Percentiles rank a stretch among this genome's conserved stretches.
Conservation (phyloP, 2,113 vertebrate genomes). For the Copsychus sechellarum region DNA sequence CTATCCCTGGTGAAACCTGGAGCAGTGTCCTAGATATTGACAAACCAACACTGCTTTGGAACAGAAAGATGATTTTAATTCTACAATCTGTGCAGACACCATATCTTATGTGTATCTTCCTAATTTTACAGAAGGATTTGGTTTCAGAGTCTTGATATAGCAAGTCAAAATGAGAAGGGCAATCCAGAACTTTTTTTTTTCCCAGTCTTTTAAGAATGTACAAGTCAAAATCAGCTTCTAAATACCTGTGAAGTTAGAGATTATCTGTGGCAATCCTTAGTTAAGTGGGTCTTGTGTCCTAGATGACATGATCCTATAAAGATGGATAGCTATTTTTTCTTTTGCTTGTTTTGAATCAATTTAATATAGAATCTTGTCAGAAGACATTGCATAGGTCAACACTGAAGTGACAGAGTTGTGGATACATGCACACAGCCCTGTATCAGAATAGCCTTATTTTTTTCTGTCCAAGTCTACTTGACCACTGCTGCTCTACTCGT, state of each 20-base stretch:
- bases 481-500: neutral
- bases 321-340: neutral
- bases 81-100: neutral
- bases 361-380: neutral
- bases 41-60: neutral
- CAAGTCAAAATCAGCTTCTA: neutral
- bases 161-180: neutral
- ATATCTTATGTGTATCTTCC: neutral
- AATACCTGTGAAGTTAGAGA: neutral
- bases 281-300: neutral
- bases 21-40: neutral
- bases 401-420: neutral
- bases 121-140: neutral
- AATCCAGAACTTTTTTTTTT: neutral
- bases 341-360: neutral
- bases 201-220: neutral
- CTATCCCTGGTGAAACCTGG: neutral
- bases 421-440: neutral
- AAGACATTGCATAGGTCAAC: neutral
- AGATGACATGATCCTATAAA: neutral
- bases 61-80: neutral
- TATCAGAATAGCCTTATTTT: neutral
- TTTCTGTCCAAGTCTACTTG: neutral
- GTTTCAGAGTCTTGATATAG: neutral
- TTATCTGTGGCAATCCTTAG: neutral